Base-by-base conservation (phyloP, 1,140 invertebrate genomes). In the Pectinophora gossypiella region DNA sequence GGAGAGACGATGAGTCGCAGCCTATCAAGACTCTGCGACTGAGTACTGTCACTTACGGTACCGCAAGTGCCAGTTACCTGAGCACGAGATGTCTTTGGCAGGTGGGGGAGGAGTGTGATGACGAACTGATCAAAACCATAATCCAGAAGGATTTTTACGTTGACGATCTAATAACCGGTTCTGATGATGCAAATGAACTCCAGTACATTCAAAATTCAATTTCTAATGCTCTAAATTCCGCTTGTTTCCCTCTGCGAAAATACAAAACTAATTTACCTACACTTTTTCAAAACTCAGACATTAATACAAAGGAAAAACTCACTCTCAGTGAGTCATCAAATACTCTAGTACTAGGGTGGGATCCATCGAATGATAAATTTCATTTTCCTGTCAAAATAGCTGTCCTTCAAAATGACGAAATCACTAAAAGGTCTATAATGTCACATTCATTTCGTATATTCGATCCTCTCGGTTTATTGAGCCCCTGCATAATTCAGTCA, bases 401-500 rank as follows among this genome's bases (percentile, higher is more conserved):
- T 2, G 2, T 6, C 5, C n/a, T n/a, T n/a, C 13, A 2, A 21
- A 42, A 36, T 50, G 3, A 40, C 5, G 2, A 15, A 1, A 51
- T 51, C 15, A 51, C 49, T 12, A 72, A 70, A 61, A 12, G 58
- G 13, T 35, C 19, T 10, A 58, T 72, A 54, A 48, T 73, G 21
- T 68, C 64, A 9, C 38, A 40, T 19, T 54, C 60, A n/a, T 43
- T 59, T 19, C 32, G 55, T 43, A 60, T 73, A 13, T 89, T 77
- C 52, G 87, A 89, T 59, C 85, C 85, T 18, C 55, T 85, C 4
- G 85, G 84, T 21, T 58, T 83, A 12, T 19, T 87, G 5, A 59
- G 63, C 19, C 80, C 86, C 18, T 43, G 78, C 2, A 64, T 72
- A n/a, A 60, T 81, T 5, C 49, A 46, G 9, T 63, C 65, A 21